phyloP scores from a whole-genome alignment of 2,888 invertebrate genomes.

The Physocephala rufipes region DNA sequence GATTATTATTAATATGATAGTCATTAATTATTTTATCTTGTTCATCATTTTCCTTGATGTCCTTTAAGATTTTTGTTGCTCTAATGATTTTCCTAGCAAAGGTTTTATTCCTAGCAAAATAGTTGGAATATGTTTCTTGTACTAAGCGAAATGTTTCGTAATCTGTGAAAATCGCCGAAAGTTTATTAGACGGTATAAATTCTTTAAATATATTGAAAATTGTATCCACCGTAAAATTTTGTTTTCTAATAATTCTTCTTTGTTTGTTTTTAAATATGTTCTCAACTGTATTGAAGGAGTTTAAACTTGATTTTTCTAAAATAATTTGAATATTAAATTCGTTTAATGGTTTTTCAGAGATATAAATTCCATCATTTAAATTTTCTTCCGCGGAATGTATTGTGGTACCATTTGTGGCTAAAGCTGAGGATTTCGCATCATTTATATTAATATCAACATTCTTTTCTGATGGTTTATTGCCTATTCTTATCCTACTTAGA shows the following conservation, averaged over 20 bases:
- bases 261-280: conserved; percentile 41
- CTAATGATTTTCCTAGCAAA: conserved; percentile 32
- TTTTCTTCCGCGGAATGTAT: too few species aligned
- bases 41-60: conserved; percentile 35
- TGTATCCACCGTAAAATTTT: conserved; percentile 31
- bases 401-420: too few species aligned
- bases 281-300: conserved; percentile 28
- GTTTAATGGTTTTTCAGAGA: too few species aligned
- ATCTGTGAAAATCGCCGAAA: conserved; percentile 37
- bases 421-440: conserved; percentile 7
- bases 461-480: too few species aligned
- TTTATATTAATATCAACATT: background rate
- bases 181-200: conserved; percentile 39
- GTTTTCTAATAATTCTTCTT: conserved; percentile 32
- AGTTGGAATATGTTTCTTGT: conserved; percentile 40
- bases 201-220: conserved; percentile 40
- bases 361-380: too few species aligned
- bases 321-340: too few species aligned
- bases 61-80: conserved; percentile 21
- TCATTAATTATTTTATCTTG: conserved; percentile 46
- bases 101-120: conserved; percentile 35
- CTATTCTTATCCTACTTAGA: too few species aligned
- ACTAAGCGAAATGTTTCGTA: too few species aligned
- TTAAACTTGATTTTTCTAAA: conserved; percentile 18
- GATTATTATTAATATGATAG: conserved; percentile 43